Evolutionary conservation across 64 coral and sea anemone species (phyloP).

Genomic region (Montipora foliosa): DNA sequence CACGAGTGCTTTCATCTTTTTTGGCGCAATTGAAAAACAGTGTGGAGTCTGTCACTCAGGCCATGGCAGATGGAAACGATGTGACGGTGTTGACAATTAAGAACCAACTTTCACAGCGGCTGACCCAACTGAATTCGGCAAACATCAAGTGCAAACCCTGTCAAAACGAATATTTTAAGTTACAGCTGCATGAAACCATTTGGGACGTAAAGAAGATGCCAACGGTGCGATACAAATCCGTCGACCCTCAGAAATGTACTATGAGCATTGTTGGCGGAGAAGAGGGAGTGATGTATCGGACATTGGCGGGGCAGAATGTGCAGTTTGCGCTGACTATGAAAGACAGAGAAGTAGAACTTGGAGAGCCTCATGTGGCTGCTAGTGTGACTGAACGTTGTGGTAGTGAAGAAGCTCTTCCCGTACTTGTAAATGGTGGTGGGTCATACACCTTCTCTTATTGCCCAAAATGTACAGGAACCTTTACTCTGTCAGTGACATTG

Average conservation of each 20-base stretch:
- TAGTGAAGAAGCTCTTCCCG: background rate
- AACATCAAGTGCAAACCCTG: conserved; percentile 20
- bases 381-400: background rate
- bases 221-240: background rate
- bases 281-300: conserved; percentile 15
- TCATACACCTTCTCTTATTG: conserved; percentile 1
- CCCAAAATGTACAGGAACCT: background rate
- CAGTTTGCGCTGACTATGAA: background rate
- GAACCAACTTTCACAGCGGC: conserved; percentile 18
- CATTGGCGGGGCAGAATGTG: background rate
- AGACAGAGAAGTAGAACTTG: background rate
- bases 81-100: conserved; percentile 16
- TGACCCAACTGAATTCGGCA: conserved; percentile 21
- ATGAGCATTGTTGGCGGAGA: background rate
- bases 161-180: background rate
- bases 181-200: background rate
- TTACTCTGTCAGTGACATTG: conserved; percentile 3
- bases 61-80: conserved; percentile 4
- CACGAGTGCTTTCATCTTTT: background rate
- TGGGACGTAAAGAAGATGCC: background rate
- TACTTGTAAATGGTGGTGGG: background rate
- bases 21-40: conserved; percentile 4
- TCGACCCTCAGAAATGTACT: conserved; percentile 5
- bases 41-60: background rate
- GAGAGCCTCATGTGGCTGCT: background rate